Evolutionary conservation across 2,888 invertebrate species (phyloP).

Genomic region (Dolichopus griseipennis): DNA sequence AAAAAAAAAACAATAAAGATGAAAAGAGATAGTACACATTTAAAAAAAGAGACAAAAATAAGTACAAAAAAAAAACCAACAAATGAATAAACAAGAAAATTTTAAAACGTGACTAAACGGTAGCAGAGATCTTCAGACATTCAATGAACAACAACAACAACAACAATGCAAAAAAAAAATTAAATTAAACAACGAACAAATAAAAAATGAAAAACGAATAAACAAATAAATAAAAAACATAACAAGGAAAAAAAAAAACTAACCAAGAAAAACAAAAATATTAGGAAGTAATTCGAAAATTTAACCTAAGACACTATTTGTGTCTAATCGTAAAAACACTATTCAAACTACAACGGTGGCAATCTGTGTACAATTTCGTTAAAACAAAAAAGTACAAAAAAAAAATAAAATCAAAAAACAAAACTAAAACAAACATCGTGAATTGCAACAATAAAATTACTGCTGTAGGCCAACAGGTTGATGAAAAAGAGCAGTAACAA

Average conservation of each 20-base stretch:
- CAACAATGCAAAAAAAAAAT: too few species aligned
- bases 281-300: neutral
- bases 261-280: neutral
- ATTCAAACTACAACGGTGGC: slow-evolving; percentile 2
- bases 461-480: slow-evolving; percentile 6
- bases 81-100: neutral
- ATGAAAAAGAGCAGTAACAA: neutral
- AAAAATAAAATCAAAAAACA: too few species aligned
- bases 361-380: neutral
- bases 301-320: slow-evolving; percentile 6
- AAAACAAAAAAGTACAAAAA: too few species aligned
- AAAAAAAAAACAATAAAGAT: neutral
- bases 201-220: too few species aligned
- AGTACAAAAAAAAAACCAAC: neutral
- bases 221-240: too few species aligned
- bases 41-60: neutral
- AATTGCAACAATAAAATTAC: neutral
- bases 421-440: neutral
- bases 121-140: neutral
- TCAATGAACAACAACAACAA: too few species aligned
- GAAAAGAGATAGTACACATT: neutral
- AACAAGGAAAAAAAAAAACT: neutral
- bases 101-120: slow-evolving; percentile 6
- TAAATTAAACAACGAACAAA: too few species aligned
- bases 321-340: neutral